Evolutionary conservation across 2,888 invertebrate genomes (phyloP).

Genomic region (Taenaris catops): DNA sequence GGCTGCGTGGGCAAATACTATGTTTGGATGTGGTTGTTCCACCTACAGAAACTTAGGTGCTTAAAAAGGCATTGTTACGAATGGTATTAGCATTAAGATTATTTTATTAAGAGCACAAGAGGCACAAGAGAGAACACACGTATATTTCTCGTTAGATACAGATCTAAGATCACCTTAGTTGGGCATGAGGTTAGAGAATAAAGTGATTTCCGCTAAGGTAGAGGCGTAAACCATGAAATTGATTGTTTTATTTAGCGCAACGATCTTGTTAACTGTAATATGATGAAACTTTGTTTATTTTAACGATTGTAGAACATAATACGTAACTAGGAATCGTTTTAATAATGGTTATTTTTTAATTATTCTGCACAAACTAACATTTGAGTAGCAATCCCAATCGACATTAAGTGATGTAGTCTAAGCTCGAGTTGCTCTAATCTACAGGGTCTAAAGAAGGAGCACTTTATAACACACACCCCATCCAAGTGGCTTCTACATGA

Average conservation of each 20-base stretch:
- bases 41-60: constrained; percentile 17
- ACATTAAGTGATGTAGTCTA: no score
- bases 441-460: no score
- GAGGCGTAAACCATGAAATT: constrained; percentile 19
- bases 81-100: constrained; percentile 18
- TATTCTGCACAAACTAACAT: no score
- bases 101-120: constrained; percentile 20
- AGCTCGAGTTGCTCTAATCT: no score
- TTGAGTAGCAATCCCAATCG: no score
- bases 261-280: constrained; percentile 5
- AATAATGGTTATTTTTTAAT: no score
- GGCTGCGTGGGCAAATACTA: constrained; percentile 20
- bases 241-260: constrained; percentile 17
- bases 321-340: no score
- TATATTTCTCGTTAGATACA: constrained; percentile 11
- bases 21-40: constrained; percentile 20
- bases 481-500: no score
- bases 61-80: constrained; percentile 22
- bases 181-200: not conserved
- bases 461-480: no score
- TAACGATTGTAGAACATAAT: constrained; percentile 4
- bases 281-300: constrained; percentile 14
- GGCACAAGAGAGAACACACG: constrained; percentile 13
- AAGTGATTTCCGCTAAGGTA: constrained; percentile 8
- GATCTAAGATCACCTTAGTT: constrained; percentile 13